Evolutionary conservation across 2,113 vertebrate species (phyloP).

Genomic region (Morone saxatilis): DNA sequence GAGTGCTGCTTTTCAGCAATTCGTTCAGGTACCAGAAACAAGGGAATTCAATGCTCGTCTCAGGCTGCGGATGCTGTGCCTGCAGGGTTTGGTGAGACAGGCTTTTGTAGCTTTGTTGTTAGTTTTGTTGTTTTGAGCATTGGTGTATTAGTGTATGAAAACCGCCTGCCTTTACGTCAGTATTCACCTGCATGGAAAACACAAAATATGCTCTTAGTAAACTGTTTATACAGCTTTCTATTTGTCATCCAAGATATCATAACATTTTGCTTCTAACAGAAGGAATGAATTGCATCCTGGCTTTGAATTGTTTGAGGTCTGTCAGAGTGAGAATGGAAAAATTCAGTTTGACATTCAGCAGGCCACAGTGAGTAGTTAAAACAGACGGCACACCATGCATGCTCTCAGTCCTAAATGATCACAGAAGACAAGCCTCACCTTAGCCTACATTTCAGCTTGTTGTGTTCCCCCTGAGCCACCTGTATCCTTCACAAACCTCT

Average conservation of each 20-base stretch:
- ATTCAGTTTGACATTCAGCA: slow-evolving; percentile 38
- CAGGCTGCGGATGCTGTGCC: slow-evolving; percentile 54
- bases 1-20: slow-evolving; percentile 66
- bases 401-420: slow-evolving; percentile 24
- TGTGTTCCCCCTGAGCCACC: slow-evolving; percentile 26
- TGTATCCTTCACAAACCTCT: slow-evolving; percentile 23
- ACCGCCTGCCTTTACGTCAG: slow-evolving; percentile 42
- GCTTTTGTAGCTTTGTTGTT: slow-evolving; percentile 62
- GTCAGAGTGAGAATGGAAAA: slow-evolving; percentile 29
- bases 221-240: slow-evolving; percentile 59
- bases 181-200: slow-evolving; percentile 61
- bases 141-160: slow-evolving; percentile 43
- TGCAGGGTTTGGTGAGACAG: slow-evolving; percentile 49
- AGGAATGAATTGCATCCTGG: slow-evolving; percentile 24
- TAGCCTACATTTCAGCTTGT: slow-evolving; percentile 16
- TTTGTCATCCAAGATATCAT: slow-evolving; percentile 39
- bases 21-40: slow-evolving; percentile 68
- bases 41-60: slow-evolving; percentile 50
- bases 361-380: slow-evolving; percentile 40
- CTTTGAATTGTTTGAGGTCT: slow-evolving; percentile 34
- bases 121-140: slow-evolving; percentile 54
- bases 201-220: slow-evolving; percentile 39
- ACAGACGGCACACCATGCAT: background rate
- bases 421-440: slow-evolving; percentile 7
- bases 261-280: slow-evolving; percentile 28